Evolutionary conservation across 2,888 invertebrate genomes (phyloP).

Genomic region (Periphyllus acericola): DNA sequence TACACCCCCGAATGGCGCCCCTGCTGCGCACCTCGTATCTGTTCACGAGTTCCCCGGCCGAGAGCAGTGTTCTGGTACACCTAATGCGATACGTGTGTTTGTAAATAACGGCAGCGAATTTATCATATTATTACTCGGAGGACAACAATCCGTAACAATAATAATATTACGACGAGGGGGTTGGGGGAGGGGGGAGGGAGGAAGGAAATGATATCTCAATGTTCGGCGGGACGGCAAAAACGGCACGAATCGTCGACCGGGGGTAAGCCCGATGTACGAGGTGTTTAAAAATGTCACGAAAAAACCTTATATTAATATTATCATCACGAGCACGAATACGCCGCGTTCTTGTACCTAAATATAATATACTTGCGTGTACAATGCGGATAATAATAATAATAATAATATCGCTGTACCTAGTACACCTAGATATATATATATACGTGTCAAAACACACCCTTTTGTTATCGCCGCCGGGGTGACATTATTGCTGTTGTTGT

Average conservation of each 20-base stretch:
- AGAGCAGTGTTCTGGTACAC: no score
- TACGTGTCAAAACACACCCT: slow-evolving; percentile 45
- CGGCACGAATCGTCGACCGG: slow-evolving; percentile 15
- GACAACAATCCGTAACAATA: no score
- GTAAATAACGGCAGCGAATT: slow-evolving; percentile 30
- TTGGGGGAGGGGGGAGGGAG: no score
- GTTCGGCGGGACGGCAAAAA: neutral
- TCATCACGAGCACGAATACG: no score
- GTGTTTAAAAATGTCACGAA: slow-evolving; percentile 46
- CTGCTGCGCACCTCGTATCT: no score
- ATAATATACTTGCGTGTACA: neutral
- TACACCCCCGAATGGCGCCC: no score
- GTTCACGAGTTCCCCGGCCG: neutral
- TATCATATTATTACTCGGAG: neutral
- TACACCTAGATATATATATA: slow-evolving; percentile 3
- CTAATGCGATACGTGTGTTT: neutral
- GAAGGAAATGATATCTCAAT: slow-evolving; percentile 35
- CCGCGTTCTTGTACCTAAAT: no score
- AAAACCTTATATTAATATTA: neutral
- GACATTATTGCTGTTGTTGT: slow-evolving; percentile 50
- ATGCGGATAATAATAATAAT: neutral
- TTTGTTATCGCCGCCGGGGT: slow-evolving; percentile 38
- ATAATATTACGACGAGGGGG: no score
- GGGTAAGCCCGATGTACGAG: slow-evolving; percentile 27
- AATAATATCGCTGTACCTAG: neutral